Conservation (phyloP, 2,888 invertebrate genomes). For the Aquatica leii region DNA sequence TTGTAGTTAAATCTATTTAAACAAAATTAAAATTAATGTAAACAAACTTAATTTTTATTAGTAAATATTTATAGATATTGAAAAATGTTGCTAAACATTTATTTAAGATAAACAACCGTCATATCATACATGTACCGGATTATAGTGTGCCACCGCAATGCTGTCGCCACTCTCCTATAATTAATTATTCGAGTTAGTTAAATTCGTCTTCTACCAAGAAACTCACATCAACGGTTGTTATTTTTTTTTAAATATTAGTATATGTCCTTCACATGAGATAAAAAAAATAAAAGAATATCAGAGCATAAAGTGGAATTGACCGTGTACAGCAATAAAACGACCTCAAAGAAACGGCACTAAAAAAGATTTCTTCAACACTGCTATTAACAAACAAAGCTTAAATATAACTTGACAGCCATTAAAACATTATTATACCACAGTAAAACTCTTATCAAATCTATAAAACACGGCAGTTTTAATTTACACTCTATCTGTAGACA, state of each 20-base stretch:
- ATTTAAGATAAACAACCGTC: neutral
- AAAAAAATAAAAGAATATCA: no score
- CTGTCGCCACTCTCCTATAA: no score
- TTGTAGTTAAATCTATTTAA: no score
- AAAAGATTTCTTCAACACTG: constrained; percentile 11
- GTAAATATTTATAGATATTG: neutral
- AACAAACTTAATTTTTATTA: no score
- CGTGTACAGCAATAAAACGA: constrained; percentile 5
- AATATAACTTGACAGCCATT: constrained; percentile 49
- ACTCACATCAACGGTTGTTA: no score
- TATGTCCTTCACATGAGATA: no score
- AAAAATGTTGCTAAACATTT: neutral
- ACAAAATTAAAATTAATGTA: no score
- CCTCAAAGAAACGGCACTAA: neutral
- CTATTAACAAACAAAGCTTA: constrained; percentile 46
- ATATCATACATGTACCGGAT: no score
- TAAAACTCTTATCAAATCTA: constrained; percentile 51
- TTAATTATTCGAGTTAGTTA: no score
- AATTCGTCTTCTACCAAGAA: no score
- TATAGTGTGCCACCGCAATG: no score
- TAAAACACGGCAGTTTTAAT: constrained; percentile 53
- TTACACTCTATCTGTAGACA: constrained; percentile 46
- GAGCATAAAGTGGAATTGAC: neutral
- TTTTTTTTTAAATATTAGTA: neutral
- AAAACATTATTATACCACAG: constrained; percentile 47